Evolutionary conservation across 2,113 vertebrate genomes (phyloP).

Genomic region (Todiramphus saurophagus): DNA sequence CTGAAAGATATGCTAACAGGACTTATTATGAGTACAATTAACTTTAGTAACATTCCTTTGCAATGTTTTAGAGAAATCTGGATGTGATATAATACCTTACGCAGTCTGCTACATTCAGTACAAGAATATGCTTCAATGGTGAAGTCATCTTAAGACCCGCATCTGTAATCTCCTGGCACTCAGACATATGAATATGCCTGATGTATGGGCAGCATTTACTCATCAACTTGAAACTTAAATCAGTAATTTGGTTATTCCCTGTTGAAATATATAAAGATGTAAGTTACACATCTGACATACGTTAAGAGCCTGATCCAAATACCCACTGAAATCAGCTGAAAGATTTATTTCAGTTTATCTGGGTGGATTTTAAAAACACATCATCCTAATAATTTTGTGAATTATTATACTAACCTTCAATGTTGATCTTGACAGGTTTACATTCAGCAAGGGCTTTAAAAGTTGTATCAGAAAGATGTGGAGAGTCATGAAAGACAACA

Average conservation of each 20-base stretch:
- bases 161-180: constrained; percentile 80
- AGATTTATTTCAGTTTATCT: neutral
- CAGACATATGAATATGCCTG: constrained; percentile 70
- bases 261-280: neutral
- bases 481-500: constrained; percentile 75
- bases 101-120: constrained; percentile 81
- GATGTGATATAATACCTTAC: constrained; percentile 68
- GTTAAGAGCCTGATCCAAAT: neutral
- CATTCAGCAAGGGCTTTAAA: constrained; percentile 73
- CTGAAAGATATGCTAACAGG: neutral
- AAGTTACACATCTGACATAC: neutral
- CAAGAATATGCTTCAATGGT: constrained; percentile 68
- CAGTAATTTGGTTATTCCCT: constrained; percentile 82
- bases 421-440: constrained; percentile 73
- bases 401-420: constrained; percentile 68
- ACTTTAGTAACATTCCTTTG: neutral
- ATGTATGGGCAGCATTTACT: constrained; percentile 77
- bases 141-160: constrained; percentile 72
- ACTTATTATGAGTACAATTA: neutral
- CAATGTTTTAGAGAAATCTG: neutral
- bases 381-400: neutral
- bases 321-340: neutral
- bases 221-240: constrained; percentile 74
- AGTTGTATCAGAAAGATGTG: constrained; percentile 76
- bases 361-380: neutral